Conservation (phyloP, 2,797 vertebrate species). For the Oophaga sylvatica region DNA sequence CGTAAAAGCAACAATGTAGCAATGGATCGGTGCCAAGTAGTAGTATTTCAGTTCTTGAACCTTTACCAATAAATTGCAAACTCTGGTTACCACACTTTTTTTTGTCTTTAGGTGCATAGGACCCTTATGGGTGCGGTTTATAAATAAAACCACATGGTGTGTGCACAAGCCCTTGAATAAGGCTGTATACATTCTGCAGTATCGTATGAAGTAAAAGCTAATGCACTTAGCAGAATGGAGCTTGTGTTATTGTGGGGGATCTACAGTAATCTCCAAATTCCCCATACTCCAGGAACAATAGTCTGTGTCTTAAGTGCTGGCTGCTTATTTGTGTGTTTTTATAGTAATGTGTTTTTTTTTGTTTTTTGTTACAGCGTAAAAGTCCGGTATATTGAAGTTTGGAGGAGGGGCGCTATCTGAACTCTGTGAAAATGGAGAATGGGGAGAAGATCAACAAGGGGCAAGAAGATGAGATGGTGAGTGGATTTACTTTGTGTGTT, state of each 20-base stretch:
- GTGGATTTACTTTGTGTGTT: background rate
- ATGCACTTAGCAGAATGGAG: no score
- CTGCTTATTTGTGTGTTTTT: background rate
- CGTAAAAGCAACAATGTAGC: no score
- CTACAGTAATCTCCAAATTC: background rate
- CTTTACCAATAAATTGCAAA: no score
- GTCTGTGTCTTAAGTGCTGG: background rate
- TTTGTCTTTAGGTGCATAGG: no score
- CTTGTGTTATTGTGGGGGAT: background rate
- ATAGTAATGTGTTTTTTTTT: background rate
- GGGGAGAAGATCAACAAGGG: conserved; percentile 90
- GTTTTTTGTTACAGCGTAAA: conserved; percentile 55
- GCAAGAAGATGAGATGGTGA: conserved; percentile 96
- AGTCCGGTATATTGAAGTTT: conserved; percentile 66
- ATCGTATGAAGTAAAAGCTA: no score
- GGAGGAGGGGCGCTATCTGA: conserved; percentile 63
- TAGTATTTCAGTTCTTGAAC: no score
- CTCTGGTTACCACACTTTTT: no score
- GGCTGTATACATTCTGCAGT: no score
- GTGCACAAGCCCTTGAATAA: no score
- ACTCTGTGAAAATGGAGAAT: conserved; percentile 87
- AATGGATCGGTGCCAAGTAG: no score
- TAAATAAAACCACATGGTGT: no score
- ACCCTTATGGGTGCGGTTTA: no score
- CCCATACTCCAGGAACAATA: background rate